A percentile compares a stretch with the other conserved stretches of the same genome.
phyloP scores from a whole-genome alignment of 2,888 invertebrate genomes.

The Ichneumoninae sp. region DNA sequence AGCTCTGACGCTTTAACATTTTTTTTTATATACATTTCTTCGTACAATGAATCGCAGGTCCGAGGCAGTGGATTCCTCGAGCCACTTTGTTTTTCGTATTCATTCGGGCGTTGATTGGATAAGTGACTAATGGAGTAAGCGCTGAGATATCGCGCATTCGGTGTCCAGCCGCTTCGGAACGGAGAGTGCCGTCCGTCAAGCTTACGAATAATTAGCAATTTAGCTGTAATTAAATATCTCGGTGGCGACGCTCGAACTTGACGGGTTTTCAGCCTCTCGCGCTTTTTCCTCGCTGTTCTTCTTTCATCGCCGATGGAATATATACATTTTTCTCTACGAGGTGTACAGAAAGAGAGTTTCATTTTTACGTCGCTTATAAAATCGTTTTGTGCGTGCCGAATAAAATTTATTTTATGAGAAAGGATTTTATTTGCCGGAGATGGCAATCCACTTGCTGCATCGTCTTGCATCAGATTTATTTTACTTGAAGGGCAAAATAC shows the following conservation, averaged over 20 bases:
- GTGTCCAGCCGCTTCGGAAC: constrained; percentile 10
- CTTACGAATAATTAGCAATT: constrained; percentile 63
- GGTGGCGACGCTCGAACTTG: constrained; percentile 11
- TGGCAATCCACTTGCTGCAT: too few relatives aligned
- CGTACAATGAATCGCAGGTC: constrained; percentile 44
- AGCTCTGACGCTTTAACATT: constrained; percentile 1
- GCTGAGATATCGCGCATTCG: constrained; percentile 44
- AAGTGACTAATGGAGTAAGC: constrained; percentile 64
- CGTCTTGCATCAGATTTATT: too few relatives aligned
- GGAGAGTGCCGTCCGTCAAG: neutral
- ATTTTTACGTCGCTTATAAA: neutral
- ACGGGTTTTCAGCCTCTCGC: constrained; percentile 5
- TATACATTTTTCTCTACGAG: neutral
- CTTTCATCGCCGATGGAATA: neutral
- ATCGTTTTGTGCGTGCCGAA: neutral
- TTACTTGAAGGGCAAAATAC: too few relatives aligned
- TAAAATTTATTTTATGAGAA: neutral
- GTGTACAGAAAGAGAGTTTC: neutral
- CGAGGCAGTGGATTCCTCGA: neutral
- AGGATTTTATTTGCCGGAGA: too few relatives aligned
- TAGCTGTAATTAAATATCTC: constrained; percentile 55
- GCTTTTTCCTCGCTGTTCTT: neutral
- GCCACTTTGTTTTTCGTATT: constrained; percentile 52
- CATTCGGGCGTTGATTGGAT: constrained; percentile 56
- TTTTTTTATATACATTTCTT: constrained; percentile 28